Evolutionary conservation across 2,797 vertebrate species (phyloP), one percentile per base, ranked within the genome.

Genomic region (Eremophila alpestris): DNA sequence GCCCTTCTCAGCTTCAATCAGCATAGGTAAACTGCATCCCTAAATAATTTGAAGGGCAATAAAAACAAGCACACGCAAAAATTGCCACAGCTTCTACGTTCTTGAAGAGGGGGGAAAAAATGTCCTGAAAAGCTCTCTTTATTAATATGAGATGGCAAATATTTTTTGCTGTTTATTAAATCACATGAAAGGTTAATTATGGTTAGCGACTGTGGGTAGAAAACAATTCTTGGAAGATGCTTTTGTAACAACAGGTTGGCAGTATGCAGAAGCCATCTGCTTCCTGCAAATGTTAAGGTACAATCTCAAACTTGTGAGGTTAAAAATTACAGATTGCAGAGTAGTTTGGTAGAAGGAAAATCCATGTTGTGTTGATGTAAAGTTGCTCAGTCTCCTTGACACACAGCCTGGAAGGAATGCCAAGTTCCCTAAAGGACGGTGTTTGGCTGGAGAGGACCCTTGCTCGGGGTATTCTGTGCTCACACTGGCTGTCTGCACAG

Each of bases 271-370:
- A 98, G 97, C 98, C 98, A 98, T 98, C 98, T 98, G 98, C 97
- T 98, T 98, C 97, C 92, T 94, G 94, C 97, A 98, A 98, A 98
- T 98, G 98, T 97, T 98, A 98, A 98, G 98, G 98, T 98, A 98
- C 98, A 98, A 93, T 97, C 97, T 98, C 97, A 98, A 97, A 98
- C 91, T 98, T 97, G 97, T 97, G 97, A 96, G 97, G 97, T 98
- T 98, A 98, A 97, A 97, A 96, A 96, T 96, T 98, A 97, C 98
- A 98, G 97, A 98, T 97, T 98, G 97, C 95, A 87, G 88, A 94
- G 91, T 97, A 97, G 93, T 97, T 97, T 93, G 91, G 92, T 94
- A 91, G 91, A 97, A 93, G 95, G 95, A 97, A 98, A 98, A 98
- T 96, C 97, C 96, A 97, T 97, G 96, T 95, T 97, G 96, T 96